These are phyloP conservation scores for Heliocidaris tuberculata DNA, from an alignment of 35 echinoderm and acorn worm species.

Conservation along the genomic window DNA sequence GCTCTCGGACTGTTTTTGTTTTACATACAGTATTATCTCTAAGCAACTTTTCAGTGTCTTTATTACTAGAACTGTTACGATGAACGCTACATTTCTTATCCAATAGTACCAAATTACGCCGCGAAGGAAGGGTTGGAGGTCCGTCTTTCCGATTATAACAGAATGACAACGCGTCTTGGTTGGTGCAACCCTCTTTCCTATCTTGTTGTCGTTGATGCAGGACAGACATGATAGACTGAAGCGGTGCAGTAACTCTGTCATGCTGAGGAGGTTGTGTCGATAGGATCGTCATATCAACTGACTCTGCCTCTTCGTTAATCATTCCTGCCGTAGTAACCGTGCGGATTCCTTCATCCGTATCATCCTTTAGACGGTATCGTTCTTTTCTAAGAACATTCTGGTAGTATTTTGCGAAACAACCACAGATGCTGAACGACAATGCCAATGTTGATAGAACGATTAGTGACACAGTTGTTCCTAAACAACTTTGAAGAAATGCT, in stretches of 20 bases:
- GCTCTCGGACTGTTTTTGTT: background rate
- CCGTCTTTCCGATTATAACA: background rate
- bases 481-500: too few species aligned
- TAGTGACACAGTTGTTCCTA: background rate
- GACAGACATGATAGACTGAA: background rate
- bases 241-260: background rate
- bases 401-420: background rate
- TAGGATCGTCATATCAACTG: background rate
- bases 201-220: background rate
- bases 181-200: background rate
- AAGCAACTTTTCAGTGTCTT: background rate
- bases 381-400: background rate
- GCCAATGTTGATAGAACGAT: background rate
- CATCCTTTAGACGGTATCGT: background rate
- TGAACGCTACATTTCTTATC: background rate
- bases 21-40: background rate
- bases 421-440: background rate
- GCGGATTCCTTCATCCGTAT: background rate
- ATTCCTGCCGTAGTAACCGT: background rate
- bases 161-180: background rate
- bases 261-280: background rate
- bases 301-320: background rate
- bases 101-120: background rate
- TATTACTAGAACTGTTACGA: background rate
- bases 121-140: background rate